Evolutionary conservation across 2,797 vertebrate genomes (phyloP).

Genomic region (Eurystomus glaucurus): DNA sequence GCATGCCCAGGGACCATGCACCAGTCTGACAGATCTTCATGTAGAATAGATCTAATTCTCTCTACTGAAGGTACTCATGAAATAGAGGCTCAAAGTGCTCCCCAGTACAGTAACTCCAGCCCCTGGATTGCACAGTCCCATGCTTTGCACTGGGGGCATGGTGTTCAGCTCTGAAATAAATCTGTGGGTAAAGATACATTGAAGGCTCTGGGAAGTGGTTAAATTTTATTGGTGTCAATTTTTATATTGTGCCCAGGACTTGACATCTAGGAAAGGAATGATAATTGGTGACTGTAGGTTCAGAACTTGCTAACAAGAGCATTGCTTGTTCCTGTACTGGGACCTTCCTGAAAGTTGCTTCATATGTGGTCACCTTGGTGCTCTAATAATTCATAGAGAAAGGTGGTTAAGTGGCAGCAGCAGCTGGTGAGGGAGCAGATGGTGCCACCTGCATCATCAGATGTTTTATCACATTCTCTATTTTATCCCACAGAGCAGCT

Average conservation of each 20-base stretch:
- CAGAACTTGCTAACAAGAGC: background rate
- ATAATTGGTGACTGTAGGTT: background rate
- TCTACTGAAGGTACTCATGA: fast-evolving
- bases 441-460: constrained; percentile 74
- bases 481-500: constrained; percentile 27
- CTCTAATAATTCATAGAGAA: background rate
- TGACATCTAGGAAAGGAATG: background rate
- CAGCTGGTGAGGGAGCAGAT: constrained; percentile 75
- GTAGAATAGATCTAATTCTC: background rate
- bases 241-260: background rate
- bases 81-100: background rate
- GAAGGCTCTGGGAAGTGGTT: background rate
- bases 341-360: background rate
- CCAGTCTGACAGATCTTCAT: background rate
- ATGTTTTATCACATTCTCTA: constrained; percentile 69
- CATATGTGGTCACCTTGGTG: background rate
- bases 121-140: background rate
- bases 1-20: fast-evolving
- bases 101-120: background rate
- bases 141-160: background rate
- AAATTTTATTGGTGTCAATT: background rate
- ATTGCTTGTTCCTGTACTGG: background rate
- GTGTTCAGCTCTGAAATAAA: background rate
- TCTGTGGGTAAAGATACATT: background rate
- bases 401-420: constrained; percentile 14